Percentiles rank a stretch among this genome's conserved stretches.
phyloP scores from a whole-genome alignment of 1,140 invertebrate genomes.

The Hormaphis cornu region DNA sequence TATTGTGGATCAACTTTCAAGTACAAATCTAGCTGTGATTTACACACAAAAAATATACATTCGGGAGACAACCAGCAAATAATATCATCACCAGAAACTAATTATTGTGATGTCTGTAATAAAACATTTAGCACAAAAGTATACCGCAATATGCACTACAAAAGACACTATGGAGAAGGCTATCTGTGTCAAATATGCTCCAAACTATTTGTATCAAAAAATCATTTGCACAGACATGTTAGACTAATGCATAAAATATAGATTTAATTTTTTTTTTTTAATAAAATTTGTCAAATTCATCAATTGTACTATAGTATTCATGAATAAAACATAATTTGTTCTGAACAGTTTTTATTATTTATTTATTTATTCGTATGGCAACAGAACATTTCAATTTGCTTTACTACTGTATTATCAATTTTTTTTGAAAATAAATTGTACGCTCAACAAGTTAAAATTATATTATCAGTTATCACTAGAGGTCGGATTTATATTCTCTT shows the following conservation, averaged over 20 bases:
- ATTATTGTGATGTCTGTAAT: not conserved
- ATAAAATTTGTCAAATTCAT: no score
- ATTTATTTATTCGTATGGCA: no score
- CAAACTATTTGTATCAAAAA: conserved; percentile 24
- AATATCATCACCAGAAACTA: not conserved
- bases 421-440: no score
- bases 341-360: no score
- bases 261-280: no score
- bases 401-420: no score
- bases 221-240: conserved; percentile 11
- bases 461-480: no score
- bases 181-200: conserved; percentile 4
- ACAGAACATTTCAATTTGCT: no score
- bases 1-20: conserved; percentile 55
- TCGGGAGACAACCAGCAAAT: not conserved
- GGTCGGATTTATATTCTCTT: no score
- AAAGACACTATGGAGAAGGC: conserved; percentile 10
- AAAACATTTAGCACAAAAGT: conserved; percentile 17
- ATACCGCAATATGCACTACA: conserved; percentile 16
- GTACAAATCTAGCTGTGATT: conserved; percentile 25
- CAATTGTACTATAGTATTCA: no score
- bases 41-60: conserved; percentile 18
- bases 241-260: conserved; percentile 24
- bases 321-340: no score
- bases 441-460: no score